Conservation (phyloP, 1,140 invertebrate species). For the Pinna nobilis region DNA sequence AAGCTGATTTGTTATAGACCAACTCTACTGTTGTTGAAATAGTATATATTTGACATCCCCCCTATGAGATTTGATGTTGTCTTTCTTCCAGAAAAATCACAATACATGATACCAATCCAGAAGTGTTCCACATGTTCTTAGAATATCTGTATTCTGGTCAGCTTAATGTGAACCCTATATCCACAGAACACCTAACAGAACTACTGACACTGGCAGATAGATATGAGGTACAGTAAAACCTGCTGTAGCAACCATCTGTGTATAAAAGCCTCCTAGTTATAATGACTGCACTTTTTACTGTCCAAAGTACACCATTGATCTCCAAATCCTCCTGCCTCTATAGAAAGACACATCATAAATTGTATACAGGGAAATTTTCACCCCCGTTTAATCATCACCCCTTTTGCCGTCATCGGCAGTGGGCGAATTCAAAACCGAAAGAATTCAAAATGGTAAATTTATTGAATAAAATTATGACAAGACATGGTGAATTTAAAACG, state of each 20-base stretch:
- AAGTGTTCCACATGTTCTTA: slow-evolving; percentile 80
- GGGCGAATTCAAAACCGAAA: no score
- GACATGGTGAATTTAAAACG: no score
- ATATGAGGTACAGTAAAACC: slow-evolving; percentile 71
- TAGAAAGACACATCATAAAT: no score
- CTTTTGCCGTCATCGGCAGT: no score
- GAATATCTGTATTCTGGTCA: slow-evolving; percentile 81
- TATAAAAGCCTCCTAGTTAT: neutral
- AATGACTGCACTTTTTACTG: neutral
- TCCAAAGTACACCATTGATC: neutral
- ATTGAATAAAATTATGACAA: no score
- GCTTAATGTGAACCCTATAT: slow-evolving; percentile 75
- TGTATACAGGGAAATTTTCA: no score
- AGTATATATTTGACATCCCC: no score
- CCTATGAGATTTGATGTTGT: no score
- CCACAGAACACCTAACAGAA: slow-evolving; percentile 80
- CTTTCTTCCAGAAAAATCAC: slow-evolving; percentile 79
- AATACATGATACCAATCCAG: slow-evolving; percentile 81
- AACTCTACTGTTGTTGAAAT: no score
- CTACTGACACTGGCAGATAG: slow-evolving; percentile 79
- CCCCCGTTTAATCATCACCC: no score
- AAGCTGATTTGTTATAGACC: no score
- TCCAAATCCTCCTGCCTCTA: neutral
- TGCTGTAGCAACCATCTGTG: neutral
- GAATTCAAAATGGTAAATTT: no score